Base-by-base conservation (phyloP, 2,888 invertebrate species). In the Acronicta aceris region DNA sequence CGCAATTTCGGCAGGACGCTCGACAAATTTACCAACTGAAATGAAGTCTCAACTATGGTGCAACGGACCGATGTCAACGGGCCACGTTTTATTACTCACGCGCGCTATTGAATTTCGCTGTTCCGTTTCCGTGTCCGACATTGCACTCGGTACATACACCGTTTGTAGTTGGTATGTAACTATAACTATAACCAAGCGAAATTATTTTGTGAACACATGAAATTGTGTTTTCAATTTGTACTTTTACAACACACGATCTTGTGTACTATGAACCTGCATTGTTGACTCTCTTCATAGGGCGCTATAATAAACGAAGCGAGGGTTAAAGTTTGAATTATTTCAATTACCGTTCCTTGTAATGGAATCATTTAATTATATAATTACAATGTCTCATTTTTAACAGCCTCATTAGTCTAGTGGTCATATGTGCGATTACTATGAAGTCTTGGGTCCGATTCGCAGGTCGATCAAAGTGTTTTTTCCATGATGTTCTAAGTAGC, bases 21-120 rank as follows among this genome's bases (percentile, higher is more conserved):
- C 89, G 84, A 90, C 93, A 93, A 92, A 93, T 93, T 93, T 91
- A 85, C 92, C 88, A 86, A 89, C 88, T 85, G 90, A 89, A 92
- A 93, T 92, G 90, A 93, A 93, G 91, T 90, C 87, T 86, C 88
- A 83, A 85, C 85, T 84, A 81, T 79, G 84, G 88, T 85, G 85
- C 86, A 84, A 80, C 84, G 79, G 82, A 82, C 81, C 80, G 88
- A 83, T 90, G 91, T 91, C 91, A 90, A 90, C 90, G 89, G 83
- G 83, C 88, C 86, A 88, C 88, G 88, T 91, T 91, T 92, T 92
- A 93, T 91, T 93, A 88, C 88, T 81, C 80, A 84, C 88, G 79
- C 83, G 76, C 78, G 81, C 87, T 89, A 91, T 92, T 90, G 91
- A 89, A 89, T 90, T 89, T 85, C 84, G 73, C 83, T 82, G 84